These are phyloP conservation scores for Papilio xuthus DNA, from an alignment of 1,140 invertebrate genomes.

Conservation along the genomic window DNA sequence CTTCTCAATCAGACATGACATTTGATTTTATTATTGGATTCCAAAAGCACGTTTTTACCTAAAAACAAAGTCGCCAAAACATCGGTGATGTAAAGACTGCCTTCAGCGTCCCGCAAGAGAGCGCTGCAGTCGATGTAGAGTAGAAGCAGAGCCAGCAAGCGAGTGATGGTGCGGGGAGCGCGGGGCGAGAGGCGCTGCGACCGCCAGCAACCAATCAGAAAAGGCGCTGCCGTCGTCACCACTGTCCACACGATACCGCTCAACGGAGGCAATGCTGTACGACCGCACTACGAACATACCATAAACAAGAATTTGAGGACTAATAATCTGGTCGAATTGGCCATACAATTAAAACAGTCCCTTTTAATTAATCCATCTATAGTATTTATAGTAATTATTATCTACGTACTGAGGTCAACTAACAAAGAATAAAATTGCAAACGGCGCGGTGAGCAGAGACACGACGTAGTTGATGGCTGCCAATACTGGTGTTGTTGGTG, in stretches of 20 bases:
- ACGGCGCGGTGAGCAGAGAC: constrained; percentile 49
- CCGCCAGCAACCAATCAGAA: constrained; percentile 44
- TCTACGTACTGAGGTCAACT: constrained; percentile 37
- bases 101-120: constrained; percentile 52
- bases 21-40: not conserved
- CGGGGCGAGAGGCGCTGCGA: constrained; percentile 16
- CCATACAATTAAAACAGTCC: not conserved
- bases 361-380: not conserved
- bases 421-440: constrained; percentile 52
- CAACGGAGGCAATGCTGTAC: constrained; percentile 43
- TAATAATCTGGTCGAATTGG: not conserved
- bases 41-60: constrained; percentile 40
- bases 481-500: constrained; percentile 40
- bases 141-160: constrained; percentile 48
- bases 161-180: constrained; percentile 26
- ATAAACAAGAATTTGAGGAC: not conserved
- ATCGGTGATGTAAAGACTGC: constrained; percentile 52
- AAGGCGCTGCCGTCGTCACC: constrained; percentile 40
- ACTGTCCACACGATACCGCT: constrained; percentile 41
- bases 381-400: not conserved
- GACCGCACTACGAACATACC: constrained; percentile 47
- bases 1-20: not conserved
- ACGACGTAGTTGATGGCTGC: constrained; percentile 48
- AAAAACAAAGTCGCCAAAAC: constrained; percentile 54
- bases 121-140: constrained; percentile 55